Base-by-base conservation (phyloP, 2,797 vertebrate species). In the Clarias fuscus region DNA sequence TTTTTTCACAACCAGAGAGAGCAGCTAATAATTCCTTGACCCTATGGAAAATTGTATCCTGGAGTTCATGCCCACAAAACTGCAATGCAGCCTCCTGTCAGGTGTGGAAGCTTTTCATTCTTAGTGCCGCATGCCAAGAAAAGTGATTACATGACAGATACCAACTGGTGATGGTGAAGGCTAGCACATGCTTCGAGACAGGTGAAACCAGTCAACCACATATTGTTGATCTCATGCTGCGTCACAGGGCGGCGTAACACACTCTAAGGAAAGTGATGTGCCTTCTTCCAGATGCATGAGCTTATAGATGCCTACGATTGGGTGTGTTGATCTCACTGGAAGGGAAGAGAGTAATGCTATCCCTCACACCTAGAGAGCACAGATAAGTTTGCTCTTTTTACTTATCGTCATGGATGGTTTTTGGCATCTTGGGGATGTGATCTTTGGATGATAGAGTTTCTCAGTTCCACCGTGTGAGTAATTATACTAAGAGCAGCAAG, bases 121-220 rank as follows among this genome's bases (percentile, higher is more conserved):
- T 33, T n/a, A 15, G 17, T 7, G 0, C 40, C 53, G 62, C 80
- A 82, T 82, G 62, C 79, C 62, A 53, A 82, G n/a, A 48, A 65
- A 48, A 48, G 61, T 81, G 78, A 65, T 65, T 65, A 81, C 37
- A 48, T 48, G 61, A 81, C 62, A 27, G 40, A 67, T 81, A 53
- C 40, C 24, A 20, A 18, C 24, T 18, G 37, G 24, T 53, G 40
- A 53, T 62, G 78, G 40, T 81, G 8, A 81, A 67, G 40, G 37
- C 24, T 65, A 65, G 27, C 78, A 65, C n/a, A 80, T 80, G 37
- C 40, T 81, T 40, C 61, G 79, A 67, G 40, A 81, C 62, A 61
- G 5, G 2, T 62, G 76, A 61, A 79, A 79, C 56, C 77, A 40
- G 22, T 58, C 58, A 62, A 37, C 18, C 30, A 40, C 10, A 40